phyloP scores from a whole-genome alignment of 2,113 vertebrate genomes.

The Gallinago undulata region DNA sequence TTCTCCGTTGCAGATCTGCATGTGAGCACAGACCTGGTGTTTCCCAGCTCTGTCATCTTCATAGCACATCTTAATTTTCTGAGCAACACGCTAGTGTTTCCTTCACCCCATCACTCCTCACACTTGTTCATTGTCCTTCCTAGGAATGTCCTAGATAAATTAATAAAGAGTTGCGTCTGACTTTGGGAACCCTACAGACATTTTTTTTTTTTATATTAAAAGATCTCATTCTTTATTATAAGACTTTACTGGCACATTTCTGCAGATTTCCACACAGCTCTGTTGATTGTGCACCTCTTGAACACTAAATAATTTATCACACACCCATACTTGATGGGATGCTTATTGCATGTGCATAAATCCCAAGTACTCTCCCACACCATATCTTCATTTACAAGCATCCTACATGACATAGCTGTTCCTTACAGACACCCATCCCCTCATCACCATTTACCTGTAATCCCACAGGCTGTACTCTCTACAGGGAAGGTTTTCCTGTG shows the following conservation, averaged over 20 bases:
- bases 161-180: neutral
- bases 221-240: neutral
- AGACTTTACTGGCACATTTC: neutral
- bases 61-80: neutral
- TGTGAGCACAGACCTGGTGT: neutral
- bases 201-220: neutral
- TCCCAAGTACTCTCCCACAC: neutral
- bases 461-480: neutral
- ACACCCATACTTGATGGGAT: neutral
- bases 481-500: neutral
- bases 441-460: neutral
- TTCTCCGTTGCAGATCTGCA: neutral
- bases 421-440: neutral
- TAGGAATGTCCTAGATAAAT: neutral
- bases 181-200: neutral
- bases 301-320: neutral
- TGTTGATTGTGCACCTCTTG: neutral
- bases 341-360: neutral
- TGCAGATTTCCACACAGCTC: neutral
- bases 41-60: neutral
- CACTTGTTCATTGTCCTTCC: neutral
- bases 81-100: neutral
- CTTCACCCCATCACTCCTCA: neutral
- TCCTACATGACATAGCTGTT: neutral
- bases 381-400: neutral